These are phyloP conservation scores for Malaclemys terrapin DNA, from an alignment of 2,113 vertebrate species.

Conservation along the genomic window DNA sequence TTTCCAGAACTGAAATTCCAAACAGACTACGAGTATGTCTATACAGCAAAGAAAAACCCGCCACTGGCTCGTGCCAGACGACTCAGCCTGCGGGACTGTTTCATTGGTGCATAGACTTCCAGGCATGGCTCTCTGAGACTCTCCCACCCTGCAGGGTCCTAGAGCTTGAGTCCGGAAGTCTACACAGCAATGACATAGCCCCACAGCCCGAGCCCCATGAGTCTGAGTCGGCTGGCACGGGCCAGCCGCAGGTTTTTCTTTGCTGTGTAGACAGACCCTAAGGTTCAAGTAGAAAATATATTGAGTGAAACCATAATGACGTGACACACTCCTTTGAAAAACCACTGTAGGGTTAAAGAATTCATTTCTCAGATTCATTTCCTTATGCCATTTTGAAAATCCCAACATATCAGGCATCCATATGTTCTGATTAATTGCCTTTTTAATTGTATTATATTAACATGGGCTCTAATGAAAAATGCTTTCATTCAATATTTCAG, in stretches of 20 bases:
- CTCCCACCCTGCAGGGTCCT: too few species aligned
- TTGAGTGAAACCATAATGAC: background rate
- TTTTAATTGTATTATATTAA: conserved; percentile 7
- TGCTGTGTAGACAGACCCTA: background rate
- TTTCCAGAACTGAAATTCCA: background rate
- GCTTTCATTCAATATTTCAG: background rate
- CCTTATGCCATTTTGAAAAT: background rate
- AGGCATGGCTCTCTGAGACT: too few species aligned
- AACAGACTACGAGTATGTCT: background rate
- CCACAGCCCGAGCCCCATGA: background rate
- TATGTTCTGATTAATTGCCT: background rate
- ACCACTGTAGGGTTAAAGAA: background rate
- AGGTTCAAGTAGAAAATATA: background rate
- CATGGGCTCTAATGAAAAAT: background rate
- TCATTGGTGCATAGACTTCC: background rate
- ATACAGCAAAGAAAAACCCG: background rate
- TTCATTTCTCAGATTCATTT: background rate
- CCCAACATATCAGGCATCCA: background rate
- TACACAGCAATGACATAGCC: background rate
- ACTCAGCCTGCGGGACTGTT: background rate
- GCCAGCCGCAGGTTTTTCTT: background rate
- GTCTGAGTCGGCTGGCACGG: background rate
- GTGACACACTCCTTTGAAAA: background rate
- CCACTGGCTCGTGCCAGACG: background rate
- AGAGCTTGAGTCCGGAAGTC: background rate